A percentile compares a stretch with the other conserved stretches of the same genome.
Conservation (phyloP, 2,113 vertebrate genomes). For the Vireo altiloquus region DNA sequence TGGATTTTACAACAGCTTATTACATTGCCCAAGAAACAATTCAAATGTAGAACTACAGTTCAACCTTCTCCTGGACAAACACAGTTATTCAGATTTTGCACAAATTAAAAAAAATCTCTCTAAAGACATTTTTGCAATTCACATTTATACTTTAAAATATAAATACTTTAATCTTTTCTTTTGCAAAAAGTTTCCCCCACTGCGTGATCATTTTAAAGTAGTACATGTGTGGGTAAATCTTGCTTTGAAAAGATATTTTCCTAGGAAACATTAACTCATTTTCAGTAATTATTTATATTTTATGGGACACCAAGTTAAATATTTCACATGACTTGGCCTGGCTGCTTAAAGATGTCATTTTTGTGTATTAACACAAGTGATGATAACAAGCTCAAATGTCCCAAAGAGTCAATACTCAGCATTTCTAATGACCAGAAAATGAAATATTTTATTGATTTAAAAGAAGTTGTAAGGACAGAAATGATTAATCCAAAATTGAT, state of each 20-base stretch:
- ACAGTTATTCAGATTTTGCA: neutral
- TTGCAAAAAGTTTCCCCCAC: neutral
- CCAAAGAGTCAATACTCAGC: conserved; percentile 37
- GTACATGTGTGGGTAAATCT: neutral
- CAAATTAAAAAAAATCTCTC: neutral
- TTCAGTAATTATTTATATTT: neutral
- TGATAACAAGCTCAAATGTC: neutral
- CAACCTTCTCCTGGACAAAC: neutral
- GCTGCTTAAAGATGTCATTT: conserved; percentile 45
- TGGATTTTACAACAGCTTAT: neutral
- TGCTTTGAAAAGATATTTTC: neutral
- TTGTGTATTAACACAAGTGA: neutral
- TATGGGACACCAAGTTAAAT: neutral
- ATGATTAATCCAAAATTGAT: conserved; percentile 33
- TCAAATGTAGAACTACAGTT: neutral
- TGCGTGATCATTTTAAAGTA: accelerated
- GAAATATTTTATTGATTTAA: conserved; percentile 54
- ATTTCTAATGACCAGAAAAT: conserved; percentile 11
- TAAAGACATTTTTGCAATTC: neutral
- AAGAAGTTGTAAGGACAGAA: conserved; percentile 31
- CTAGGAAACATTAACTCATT: neutral
- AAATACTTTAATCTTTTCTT: neutral
- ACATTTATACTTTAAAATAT: accelerated
- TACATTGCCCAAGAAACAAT: neutral
- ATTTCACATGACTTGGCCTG: neutral